Percentiles rank a stretch among this genome's conserved stretches.
phyloP scores from a whole-genome alignment of 2,888 invertebrate species.

The Epinotia ramella region DNA sequence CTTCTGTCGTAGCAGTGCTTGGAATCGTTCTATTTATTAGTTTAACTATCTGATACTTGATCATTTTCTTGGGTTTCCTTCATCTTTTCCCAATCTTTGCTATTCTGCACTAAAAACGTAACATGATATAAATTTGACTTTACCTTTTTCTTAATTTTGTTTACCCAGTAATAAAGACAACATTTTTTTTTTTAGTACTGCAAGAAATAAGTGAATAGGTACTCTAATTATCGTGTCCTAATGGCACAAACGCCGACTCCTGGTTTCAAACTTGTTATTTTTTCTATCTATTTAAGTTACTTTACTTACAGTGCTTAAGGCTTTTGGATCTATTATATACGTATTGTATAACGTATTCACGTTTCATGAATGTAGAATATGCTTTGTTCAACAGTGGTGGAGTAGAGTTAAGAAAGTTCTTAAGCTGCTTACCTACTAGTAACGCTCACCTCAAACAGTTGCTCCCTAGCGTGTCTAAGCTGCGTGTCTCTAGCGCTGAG shows the following conservation, averaged over 20 bases:
- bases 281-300: neutral
- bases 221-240: no score
- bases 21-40: slow-evolving; percentile 32
- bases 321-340: neutral
- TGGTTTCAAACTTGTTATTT: neutral
- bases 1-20: slow-evolving; percentile 26
- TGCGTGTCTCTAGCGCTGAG: slow-evolving; percentile 94
- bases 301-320: neutral
- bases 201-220: no score
- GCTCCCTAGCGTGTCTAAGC: slow-evolving; percentile 93
- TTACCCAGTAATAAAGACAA: no score
- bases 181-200: no score
- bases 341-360: no score
- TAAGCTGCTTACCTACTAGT: neutral
- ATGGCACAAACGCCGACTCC: neutral
- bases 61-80: slow-evolving; percentile 7
- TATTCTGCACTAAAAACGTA: neutral
- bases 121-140: neutral
- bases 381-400: neutral
- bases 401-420: neutral
- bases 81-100: neutral
- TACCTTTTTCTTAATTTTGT: neutral
- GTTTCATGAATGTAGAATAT: neutral
- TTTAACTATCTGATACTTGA: slow-evolving; percentile 28
- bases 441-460: slow-evolving; percentile 89